Conservation (phyloP, 92 coral and sea anemone genomes). For the Phenganax subtilis region DNA sequence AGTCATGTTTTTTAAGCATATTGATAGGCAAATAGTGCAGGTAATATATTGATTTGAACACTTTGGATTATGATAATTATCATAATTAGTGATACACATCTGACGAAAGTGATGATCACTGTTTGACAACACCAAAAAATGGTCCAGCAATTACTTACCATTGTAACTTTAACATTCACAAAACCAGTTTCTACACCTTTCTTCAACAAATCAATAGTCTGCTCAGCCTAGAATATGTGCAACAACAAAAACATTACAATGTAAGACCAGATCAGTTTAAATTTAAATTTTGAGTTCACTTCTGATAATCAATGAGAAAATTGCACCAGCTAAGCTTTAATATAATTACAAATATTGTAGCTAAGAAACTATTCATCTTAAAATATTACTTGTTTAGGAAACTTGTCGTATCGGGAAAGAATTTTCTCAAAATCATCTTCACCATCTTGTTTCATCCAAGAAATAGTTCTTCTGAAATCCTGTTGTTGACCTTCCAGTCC, state of each 20-base stretch:
- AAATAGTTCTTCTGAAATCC: constrained; percentile 68
- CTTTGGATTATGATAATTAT: not conserved
- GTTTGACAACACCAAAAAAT: not conserved
- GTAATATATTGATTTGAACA: no score
- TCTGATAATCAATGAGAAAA: no score
- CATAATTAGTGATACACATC: no score
- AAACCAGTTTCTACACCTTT: constrained; percentile 69
- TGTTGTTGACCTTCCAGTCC: constrained; percentile 89
- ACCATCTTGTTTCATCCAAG: constrained; percentile 84
- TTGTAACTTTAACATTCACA: constrained; percentile 69
- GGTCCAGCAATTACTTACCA: constrained; percentile 47
- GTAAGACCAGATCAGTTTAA: no score
- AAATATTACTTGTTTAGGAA: constrained; percentile 63
- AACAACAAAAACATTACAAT: not conserved
- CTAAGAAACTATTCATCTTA: not conserved
- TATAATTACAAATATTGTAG: not conserved
- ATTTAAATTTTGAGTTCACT: no score
- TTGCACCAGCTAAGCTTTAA: not conserved
- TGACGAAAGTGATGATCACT: not conserved
- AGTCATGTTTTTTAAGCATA: no score
- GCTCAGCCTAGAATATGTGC: constrained; percentile 50
- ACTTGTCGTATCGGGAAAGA: constrained; percentile 65
- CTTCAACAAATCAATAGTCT: constrained; percentile 58
- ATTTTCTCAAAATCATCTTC: constrained; percentile 69
- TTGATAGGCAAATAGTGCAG: no score